phyloP scores from a whole-genome alignment of 37 sponge, comb jelly and placozoan species.

The Halichondria panicea region DNA sequence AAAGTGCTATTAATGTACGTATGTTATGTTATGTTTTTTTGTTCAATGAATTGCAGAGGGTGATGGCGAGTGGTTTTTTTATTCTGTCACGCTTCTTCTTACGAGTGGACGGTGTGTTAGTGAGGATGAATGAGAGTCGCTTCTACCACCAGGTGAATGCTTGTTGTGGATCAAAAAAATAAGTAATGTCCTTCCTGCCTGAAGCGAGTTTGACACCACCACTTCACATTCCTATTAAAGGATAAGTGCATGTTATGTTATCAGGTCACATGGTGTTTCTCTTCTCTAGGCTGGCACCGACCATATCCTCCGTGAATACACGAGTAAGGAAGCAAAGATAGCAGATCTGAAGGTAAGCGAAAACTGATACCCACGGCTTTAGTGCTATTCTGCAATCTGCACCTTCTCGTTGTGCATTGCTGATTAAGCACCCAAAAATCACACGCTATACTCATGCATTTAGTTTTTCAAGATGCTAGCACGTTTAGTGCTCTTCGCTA shows the following conservation, averaged over 20 bases:
- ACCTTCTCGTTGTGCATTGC: not conserved
- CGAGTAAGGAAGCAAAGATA: slow-evolving; percentile 56
- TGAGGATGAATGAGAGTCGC: slow-evolving; percentile 85
- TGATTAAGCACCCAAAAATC: too few species aligned
- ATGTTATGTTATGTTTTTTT: not conserved
- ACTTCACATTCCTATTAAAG: not conserved
- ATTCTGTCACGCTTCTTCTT: slow-evolving; percentile 84
- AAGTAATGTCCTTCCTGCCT: too few species aligned
- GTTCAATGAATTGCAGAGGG: slow-evolving; percentile 34
- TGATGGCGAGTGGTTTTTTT: slow-evolving; percentile 93
- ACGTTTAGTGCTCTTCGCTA: too few species aligned
- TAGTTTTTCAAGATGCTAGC: too few species aligned
- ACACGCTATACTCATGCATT: too few species aligned
- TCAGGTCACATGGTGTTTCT: not conserved
- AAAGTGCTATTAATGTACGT: not conserved
- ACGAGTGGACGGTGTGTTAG: slow-evolving; percentile 89
- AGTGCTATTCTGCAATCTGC: not conserved
- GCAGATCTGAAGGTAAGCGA: slow-evolving; percentile 38
- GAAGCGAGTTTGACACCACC: too few species aligned
- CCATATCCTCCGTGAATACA: slow-evolving; percentile 76
- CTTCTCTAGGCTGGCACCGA: slow-evolving; percentile 62
- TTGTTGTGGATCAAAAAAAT: not conserved
- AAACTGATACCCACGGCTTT: not conserved
- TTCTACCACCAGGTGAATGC: slow-evolving; percentile 69
- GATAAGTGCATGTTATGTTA: not conserved